phyloP scores from a whole-genome alignment of 2,797 vertebrate species.

The Lemur catta region DNA sequence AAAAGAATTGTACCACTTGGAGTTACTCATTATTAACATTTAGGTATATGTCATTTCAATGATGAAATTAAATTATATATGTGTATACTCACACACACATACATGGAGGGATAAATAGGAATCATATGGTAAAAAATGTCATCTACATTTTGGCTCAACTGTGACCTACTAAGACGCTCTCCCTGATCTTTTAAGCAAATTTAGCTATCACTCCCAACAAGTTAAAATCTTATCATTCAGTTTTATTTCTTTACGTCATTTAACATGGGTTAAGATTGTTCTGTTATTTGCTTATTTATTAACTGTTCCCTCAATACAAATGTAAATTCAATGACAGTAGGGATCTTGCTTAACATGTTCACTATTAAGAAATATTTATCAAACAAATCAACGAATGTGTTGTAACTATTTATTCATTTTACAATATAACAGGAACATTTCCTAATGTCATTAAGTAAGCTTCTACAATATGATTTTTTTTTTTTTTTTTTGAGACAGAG shows the following conservation, averaged over 20 bases:
- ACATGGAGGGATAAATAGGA: background rate
- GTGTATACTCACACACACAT: background rate
- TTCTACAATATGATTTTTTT: constrained; percentile 20
- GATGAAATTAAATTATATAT: background rate
- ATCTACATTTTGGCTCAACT: background rate
- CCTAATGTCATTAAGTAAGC: background rate
- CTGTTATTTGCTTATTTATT: constrained; percentile 7
- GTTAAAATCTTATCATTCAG: background rate
- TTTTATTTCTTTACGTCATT: constrained; percentile 35
- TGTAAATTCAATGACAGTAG: background rate
- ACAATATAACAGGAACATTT: background rate
- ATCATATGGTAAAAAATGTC: background rate
- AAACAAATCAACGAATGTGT: background rate
- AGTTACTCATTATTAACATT: background rate
- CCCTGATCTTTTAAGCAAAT: background rate
- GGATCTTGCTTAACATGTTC: background rate
- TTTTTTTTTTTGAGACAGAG: too few species aligned
- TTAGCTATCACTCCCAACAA: background rate
- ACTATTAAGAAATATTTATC: background rate
- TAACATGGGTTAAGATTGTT: background rate
- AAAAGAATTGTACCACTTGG: background rate
- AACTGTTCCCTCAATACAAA: background rate
- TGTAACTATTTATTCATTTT: background rate
- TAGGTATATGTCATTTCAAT: background rate
- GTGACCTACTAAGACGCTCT: background rate